These are phyloP conservation scores for Knipowitschia caucasica DNA, from an alignment of 2,797 vertebrate genomes.

Conservation along the genomic window DNA sequence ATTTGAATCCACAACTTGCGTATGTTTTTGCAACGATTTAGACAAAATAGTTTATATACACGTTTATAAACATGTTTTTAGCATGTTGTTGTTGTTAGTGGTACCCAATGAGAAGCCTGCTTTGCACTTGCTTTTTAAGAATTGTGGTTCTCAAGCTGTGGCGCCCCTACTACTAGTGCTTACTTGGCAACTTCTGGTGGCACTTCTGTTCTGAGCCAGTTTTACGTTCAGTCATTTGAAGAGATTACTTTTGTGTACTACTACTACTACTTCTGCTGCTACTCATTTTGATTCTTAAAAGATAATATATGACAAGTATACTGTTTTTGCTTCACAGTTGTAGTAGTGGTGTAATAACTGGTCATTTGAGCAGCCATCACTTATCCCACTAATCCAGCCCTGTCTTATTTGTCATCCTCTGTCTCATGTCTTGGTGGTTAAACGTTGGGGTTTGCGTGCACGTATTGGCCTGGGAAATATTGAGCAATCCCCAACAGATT, in stretches of 20 bases:
- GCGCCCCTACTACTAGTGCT: not conserved
- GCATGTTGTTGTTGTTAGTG: too few species aligned
- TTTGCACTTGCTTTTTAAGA: not conserved
- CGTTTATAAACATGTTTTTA: not conserved
- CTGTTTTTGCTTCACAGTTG: too few species aligned
- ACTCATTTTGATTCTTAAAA: too few species aligned
- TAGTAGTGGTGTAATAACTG: too few species aligned
- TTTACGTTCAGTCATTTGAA: not conserved
- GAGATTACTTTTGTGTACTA: too few species aligned
- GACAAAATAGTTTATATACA: not conserved
- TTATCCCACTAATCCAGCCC: too few species aligned
- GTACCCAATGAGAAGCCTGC: not conserved
- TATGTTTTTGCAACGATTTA: not conserved
- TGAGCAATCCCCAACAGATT: slow-evolving; percentile 47
- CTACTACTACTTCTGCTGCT: too few species aligned
- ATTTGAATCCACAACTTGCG: not conserved
- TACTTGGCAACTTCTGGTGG: not conserved
- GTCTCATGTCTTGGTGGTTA: slow-evolving; percentile 13
- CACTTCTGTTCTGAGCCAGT: not conserved
- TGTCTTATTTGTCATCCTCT: not conserved
- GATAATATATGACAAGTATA: too few species aligned
- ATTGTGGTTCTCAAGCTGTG: not conserved
- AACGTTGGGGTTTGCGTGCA: slow-evolving; percentile 29
- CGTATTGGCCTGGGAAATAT: slow-evolving; percentile 33
- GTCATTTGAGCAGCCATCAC: too few species aligned